Evolutionary conservation across 2,888 invertebrate genomes (phyloP), one percentile per base, ranked within the genome.

Genomic region (Drosophila borborema): DNA sequence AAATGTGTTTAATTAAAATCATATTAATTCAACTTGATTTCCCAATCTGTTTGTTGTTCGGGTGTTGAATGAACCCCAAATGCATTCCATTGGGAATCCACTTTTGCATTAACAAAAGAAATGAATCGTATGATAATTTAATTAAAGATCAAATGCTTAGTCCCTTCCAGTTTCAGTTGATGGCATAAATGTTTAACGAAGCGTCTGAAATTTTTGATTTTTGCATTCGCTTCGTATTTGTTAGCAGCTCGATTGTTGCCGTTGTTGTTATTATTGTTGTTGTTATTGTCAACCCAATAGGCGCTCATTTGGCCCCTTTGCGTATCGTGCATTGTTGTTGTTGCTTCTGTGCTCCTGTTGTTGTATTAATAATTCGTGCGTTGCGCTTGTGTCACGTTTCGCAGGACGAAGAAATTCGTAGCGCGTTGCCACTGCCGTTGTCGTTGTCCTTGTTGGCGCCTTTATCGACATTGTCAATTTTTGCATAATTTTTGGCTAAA

Each of bases 281-380:
- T 70, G 61, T 34, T 73, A 56, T 41, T 75, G 68, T 85, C 76
- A 90, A 88, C 82, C 89, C 90, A 85, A 76, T 73, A 65, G 74
- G 58, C 74, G 55, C 72, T 82, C 80, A 80, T 90, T 85, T 90
- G 59, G 69, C 43, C 43, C 45, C 56, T 70, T 66, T 48, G 46
- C 49, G 65, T 66, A 55, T 64, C 43, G 31, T 45, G 18, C n/a
- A 23, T 31, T 70, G 59, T 60, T 66, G 43, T 34, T 67, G 59
- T 41, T 64, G 20, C 45, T 62, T 28, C 38, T 49, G 14, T 49
- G 28, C 31, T 31, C 49, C 53, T 49, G 46, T 69, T 73, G 40
- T 67, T 72, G 72, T 83, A 76, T 83, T 89, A 83, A 86, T 90
- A 90, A 83, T 89, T 86, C 86, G 90, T 86, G 90, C 86, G 85